Evolutionary conservation across 2,113 vertebrate genomes (phyloP), one percentile per base, ranked within the genome.

Genomic region (Sceloporus tristichus): DNA sequence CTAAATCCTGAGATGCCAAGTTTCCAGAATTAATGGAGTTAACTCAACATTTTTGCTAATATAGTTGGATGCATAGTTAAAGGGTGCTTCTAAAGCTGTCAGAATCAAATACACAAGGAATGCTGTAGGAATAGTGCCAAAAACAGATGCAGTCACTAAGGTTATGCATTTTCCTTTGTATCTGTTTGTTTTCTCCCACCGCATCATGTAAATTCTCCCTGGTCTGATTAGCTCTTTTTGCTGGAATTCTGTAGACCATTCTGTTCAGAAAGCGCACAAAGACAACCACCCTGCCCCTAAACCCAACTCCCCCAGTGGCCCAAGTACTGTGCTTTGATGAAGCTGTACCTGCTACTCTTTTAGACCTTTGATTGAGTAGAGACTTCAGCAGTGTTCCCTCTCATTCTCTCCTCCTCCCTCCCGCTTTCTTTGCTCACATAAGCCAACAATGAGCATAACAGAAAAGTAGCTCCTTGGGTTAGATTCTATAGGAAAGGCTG

Each of bases 401-500:
- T 70, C 88, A 62, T 87, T 85, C 0, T n/a, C 10, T 71, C 68
- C 40, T 42, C 13, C 27, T 77, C 29, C 70, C 9, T 83, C 71
- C 74, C 0, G 88, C 66, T 23, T 8, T 23, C 54, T n/a, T 56
- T 16, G 56, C 82, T 78, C 89, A 70, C 21, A 27, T 25, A 66
- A 68, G 75, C 87, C 18, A 40, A 5, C 25, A 75, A 79, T 68
- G 77, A 5, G 85, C 10, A 82, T 73, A 10, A 65, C 7, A 62
- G 91, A 81, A 93, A 92, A 59, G 0, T 6, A 25, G 56, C 19
- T 5, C 53, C 82, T 4, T 88, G 85, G 77, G 65, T 38, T 19
- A 90, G 1, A 16, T 88, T 59, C 90, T 86, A 74, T 79, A 91
- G 89, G 76, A 85, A 82, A 85, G 11, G 40, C 90, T 54, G 40